Evolutionary conservation across 2,113 vertebrate genomes (phyloP), one percentile per base, ranked within the genome.

Genomic region (Marcusenius ussheri): DNA sequence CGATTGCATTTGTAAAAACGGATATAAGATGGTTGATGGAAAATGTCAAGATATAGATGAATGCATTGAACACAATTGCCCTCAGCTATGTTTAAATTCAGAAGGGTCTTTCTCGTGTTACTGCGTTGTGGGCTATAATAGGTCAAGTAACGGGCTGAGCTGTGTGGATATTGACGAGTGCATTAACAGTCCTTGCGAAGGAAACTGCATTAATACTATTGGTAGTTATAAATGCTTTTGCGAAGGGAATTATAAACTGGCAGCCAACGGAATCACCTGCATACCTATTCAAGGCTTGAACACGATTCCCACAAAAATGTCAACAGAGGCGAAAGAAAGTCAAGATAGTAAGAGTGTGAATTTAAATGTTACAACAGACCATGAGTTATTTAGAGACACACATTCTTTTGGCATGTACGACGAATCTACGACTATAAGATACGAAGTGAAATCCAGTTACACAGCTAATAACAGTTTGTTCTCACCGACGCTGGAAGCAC

Each of bases 151-250:
- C 0, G 92, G 92, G 0, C 87, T 19, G 3, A 92, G 89, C 0
- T 96, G 96, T 80, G 53, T 80, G 0, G 95, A 96, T 53, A 56
- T 95, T 0, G 17, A 96, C 0, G 93, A 96, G 90, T 96, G 96
- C 42, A 7, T 85, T 35, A 83, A 1, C 39, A 46, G 45, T 2
- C 91, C 9, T 3, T 96, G 96, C 88, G 91, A 91, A 58, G 90
- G 93, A 0, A 17, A 42, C 0, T 96, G 96, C 70, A 49, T 86
- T 9, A 96, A 96, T 31, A 95, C 94, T 0, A 0, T 39, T 0
- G 95, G 96, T 1, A 94, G 95, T 91, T 96, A 93, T 89, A 10
- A 0, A 27, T 96, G 95, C 83, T 58, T 80, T 8, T 93, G 93
- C 42, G 91, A 90, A 0, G 45, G 21, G 9, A 89, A 91, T 45